Evolutionary conservation across 1,140 invertebrate genomes (phyloP).

Genomic region (Leucophenga varia): DNA sequence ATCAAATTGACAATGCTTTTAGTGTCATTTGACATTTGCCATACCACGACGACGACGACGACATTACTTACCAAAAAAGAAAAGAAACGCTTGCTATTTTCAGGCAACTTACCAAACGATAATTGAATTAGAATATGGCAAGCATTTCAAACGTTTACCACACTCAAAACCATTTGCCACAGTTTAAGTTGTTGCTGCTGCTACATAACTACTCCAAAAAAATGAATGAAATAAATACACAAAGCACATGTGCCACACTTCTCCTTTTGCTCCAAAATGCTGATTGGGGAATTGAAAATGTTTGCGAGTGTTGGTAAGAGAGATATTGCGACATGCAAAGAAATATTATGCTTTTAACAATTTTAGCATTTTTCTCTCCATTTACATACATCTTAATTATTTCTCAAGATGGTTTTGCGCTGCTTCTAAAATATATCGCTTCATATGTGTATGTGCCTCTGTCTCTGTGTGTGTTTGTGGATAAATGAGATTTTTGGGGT

Average conservation of each 20-base stretch:
- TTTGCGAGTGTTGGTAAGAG: slow-evolving; percentile 2
- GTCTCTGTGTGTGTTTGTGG: slow-evolving; percentile 2
- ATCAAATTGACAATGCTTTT: slow-evolving; percentile 55
- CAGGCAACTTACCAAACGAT: slow-evolving; percentile 42
- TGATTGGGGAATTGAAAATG: slow-evolving; percentile 3
- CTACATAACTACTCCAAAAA: no score
- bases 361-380: slow-evolving; percentile 50
- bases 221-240: no score
- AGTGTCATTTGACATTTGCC: slow-evolving; percentile 34
- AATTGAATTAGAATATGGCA: slow-evolving; percentile 56
- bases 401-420: slow-evolving; percentile 52
- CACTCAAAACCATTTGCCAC: no score
- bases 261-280: no score
- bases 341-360: slow-evolving; percentile 55
- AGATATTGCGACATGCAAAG: slow-evolving; percentile 29
- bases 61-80: no score
- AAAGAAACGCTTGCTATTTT: no score
- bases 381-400: slow-evolving; percentile 56
- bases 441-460: slow-evolving; percentile 8
- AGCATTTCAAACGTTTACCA: slow-evolving; percentile 19
- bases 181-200: no score
- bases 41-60: no score
- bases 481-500: no score
- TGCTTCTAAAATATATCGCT: slow-evolving; percentile 29
- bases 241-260: slow-evolving; percentile 32